Percentiles rank a stretch among this genome's conserved stretches.
Conservation (phyloP, 2,113 vertebrate genomes). For the Lepisosteus oculatus region DNA sequence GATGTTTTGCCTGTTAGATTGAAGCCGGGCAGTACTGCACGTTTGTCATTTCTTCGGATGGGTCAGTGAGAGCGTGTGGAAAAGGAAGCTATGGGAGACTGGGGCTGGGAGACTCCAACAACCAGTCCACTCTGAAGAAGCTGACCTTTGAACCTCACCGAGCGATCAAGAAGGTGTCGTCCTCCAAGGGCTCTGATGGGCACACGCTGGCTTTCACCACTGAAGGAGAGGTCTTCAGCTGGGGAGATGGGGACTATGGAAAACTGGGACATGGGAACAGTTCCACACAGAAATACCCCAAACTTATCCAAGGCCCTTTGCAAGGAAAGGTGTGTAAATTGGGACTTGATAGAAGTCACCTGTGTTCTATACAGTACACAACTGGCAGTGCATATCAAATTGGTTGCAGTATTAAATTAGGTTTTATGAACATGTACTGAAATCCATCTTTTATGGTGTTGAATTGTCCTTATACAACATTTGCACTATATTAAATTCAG, state of each 20-base stretch:
- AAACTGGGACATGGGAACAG: conserved; percentile 82
- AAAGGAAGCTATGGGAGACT: conserved; percentile 82
- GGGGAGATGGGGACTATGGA: conserved; percentile 82
- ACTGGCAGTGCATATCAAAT: too few relatives aligned
- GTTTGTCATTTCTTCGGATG: conserved; percentile 80
- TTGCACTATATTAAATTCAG: too few relatives aligned
- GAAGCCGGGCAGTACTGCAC: conserved; percentile 84
- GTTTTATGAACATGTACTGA: too few relatives aligned
- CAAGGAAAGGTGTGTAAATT: conserved; percentile 73
- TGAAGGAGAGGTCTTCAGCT: conserved; percentile 83
- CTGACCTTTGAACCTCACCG: conserved; percentile 80
- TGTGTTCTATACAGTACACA: too few relatives aligned
- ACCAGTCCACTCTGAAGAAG: conserved; percentile 83
- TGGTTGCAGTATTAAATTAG: too few relatives aligned
- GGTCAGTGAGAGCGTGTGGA: conserved; percentile 79
- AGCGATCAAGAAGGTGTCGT: conserved; percentile 80
- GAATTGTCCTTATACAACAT: too few relatives aligned
- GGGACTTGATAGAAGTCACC: too few relatives aligned
- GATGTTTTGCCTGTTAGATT: conserved; percentile 59
- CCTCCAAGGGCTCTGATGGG: conserved; percentile 82
- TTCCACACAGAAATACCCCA: conserved; percentile 82
- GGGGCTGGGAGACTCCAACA: conserved; percentile 80
- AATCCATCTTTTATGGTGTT: too few relatives aligned
- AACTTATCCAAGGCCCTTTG: conserved; percentile 79
- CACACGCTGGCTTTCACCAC: conserved; percentile 80